Evolutionary conservation across 2,797 vertebrate genomes (phyloP).

Genomic region (Diplodus sargus): DNA sequence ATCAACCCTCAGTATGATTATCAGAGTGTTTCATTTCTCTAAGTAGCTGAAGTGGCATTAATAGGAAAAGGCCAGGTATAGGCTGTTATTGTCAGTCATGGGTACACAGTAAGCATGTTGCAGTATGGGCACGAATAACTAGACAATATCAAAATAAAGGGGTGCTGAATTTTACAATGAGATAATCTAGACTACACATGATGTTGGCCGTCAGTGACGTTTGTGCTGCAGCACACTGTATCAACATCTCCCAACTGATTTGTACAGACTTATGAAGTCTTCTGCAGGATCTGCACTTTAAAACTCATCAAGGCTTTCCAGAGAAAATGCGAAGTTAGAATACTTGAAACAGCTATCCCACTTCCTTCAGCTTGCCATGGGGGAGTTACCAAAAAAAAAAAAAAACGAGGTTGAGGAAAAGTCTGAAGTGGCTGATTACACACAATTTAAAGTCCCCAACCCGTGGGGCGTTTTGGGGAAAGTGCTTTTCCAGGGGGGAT

Average conservation of each 20-base stretch:
- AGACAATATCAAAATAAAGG: neutral
- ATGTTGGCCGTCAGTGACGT: neutral
- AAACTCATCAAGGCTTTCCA: constrained; percentile 31
- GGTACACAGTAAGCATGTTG: neutral
- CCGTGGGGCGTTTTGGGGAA: constrained; percentile 49
- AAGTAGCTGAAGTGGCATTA: constrained; percentile 1
- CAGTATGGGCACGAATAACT: neutral
- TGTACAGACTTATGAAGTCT: neutral
- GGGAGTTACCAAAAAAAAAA: neutral
- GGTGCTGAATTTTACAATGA: too few species aligned
- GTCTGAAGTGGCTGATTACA: constrained; percentile 52
- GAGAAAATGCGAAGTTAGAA: constrained; percentile 5
- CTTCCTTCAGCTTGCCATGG: constrained; percentile 16
- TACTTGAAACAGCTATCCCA: constrained; percentile 29
- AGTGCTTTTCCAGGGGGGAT: constrained; percentile 33
- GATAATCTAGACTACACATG: too few species aligned
- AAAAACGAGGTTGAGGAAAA: constrained; percentile 37
- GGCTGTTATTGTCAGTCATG: neutral
- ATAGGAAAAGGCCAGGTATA: neutral
- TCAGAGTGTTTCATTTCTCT: constrained; percentile 4
- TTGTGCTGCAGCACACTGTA: neutral
- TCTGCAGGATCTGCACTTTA: constrained; percentile 2
- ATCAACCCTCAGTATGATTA: constrained; percentile 5
- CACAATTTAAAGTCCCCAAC: constrained; percentile 59
- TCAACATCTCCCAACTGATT: neutral